Conservation (phyloP, 2,797 vertebrate species). For the Melanogrammus aeglefinus region DNA sequence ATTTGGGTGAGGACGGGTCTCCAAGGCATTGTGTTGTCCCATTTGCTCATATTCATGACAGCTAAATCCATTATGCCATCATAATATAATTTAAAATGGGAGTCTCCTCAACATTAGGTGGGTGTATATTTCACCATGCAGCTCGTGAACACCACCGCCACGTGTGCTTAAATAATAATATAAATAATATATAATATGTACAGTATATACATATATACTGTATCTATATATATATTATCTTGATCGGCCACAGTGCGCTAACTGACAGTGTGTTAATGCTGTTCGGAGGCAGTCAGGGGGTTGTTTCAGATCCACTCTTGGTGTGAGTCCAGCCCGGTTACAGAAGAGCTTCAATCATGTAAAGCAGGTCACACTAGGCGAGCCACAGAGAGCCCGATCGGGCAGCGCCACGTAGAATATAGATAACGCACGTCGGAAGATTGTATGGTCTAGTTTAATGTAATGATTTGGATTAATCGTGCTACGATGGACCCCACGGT, state of each 20-base stretch:
- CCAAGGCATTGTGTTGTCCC: conserved; percentile 1
- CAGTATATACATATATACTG: not conserved
- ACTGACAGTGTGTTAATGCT: too few species aligned
- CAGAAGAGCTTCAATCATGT: too few species aligned
- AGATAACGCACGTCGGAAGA: too few species aligned
- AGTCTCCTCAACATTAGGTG: not conserved
- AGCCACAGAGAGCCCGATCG: too few species aligned
- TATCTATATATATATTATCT: not conserved
- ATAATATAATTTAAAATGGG: not conserved
- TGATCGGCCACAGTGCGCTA: not conserved
- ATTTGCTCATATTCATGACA: not conserved
- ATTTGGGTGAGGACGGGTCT: conserved; percentile 2
- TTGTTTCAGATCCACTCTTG: too few species aligned
- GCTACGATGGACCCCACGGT: too few species aligned
- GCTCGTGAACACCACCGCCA: not conserved
- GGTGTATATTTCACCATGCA: not conserved
- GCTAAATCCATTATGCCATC: not conserved
- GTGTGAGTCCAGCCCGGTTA: too few species aligned
- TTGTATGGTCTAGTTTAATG: too few species aligned
- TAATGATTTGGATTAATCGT: too few species aligned
- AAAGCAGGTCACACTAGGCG: too few species aligned
- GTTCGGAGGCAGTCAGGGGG: too few species aligned
- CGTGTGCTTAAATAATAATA: not conserved
- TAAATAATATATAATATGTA: not conserved
- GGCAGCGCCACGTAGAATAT: too few species aligned